Evolutionary conservation across 1,140 invertebrate genomes (phyloP).

Genomic region (Rhagoletis pomonella): DNA sequence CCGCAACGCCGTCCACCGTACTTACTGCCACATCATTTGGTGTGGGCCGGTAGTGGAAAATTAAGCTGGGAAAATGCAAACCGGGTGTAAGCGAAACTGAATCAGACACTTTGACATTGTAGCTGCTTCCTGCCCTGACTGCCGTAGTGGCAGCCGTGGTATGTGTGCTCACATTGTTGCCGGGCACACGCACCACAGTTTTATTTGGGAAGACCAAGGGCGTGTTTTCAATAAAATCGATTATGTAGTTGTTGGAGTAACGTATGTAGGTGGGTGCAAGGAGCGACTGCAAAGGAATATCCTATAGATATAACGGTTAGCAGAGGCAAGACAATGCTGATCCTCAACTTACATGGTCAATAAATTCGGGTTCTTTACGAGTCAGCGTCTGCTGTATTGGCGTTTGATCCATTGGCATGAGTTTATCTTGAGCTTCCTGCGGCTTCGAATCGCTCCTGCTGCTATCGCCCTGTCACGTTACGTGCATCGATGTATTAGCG

Average conservation of each 20-base stretch:
- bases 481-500: not conserved
- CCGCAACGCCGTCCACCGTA: not conserved
- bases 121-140: not conserved
- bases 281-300: slow-evolving; percentile 61
- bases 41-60: slow-evolving; percentile 60
- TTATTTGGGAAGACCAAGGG: slow-evolving; percentile 48
- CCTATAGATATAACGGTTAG: not conserved
- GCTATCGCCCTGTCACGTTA: not conserved
- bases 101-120: slow-evolving; percentile 6
- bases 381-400: slow-evolving; percentile 60
- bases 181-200: not conserved
- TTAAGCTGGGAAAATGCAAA: slow-evolving; percentile 65
- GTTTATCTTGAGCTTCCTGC: too few relatives aligned
- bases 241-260: slow-evolving; percentile 54
- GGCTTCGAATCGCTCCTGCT: not conserved
- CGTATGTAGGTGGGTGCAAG: slow-evolving; percentile 66
- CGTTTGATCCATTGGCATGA: not conserved
- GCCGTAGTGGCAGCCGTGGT: not conserved
- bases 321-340: not conserved
- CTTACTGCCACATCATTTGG: not conserved
- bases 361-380: slow-evolving; percentile 71
- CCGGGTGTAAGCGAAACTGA: slow-evolving; percentile 60
- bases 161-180: not conserved
- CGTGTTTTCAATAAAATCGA: slow-evolving; percentile 54
- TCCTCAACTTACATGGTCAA: slow-evolving; percentile 65